Conservation (phyloP, 1,140 invertebrate species). For the Varroa destructor region DNA sequence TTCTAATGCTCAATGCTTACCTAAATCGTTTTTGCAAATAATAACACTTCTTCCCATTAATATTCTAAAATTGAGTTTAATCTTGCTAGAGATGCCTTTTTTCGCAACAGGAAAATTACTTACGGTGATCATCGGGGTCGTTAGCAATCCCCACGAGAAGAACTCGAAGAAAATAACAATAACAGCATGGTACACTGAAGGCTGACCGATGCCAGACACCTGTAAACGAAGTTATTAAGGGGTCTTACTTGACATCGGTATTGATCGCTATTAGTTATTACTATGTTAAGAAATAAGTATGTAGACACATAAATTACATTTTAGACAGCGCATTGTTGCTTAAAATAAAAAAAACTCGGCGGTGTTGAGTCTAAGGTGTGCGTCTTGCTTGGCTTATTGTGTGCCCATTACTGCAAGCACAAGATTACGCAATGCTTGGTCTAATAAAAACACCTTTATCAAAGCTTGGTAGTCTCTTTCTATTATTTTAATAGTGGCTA, state of each 20-base stretch:
- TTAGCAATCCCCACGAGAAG: slow-evolving; percentile 96
- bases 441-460: too few relatives aligned
- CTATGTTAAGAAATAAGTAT: not conserved
- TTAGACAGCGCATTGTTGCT: not conserved
- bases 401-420: too few relatives aligned
- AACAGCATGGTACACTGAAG: slow-evolving; percentile 91
- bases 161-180: slow-evolving; percentile 99
- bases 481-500: too few relatives aligned
- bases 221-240: slow-evolving; percentile 29
- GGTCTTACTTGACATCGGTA: not conserved
- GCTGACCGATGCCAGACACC: slow-evolving; percentile 69
- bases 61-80: slow-evolving; percentile 22
- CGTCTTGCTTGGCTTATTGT: too few relatives aligned
- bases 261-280: slow-evolving; percentile 7
- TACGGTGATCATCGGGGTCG: slow-evolving; percentile 92
- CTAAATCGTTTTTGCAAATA: too few relatives aligned
- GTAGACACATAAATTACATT: not conserved
- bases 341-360: too few relatives aligned
- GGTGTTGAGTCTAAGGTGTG: too few relatives aligned
- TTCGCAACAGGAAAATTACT: slow-evolving; percentile 38
- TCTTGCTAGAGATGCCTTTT: not conserved
- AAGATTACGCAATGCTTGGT: too few relatives aligned
- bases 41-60: not conserved
- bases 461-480: too few relatives aligned
- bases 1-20: too few relatives aligned